Conservation (phyloP, 2,797 vertebrate genomes). For the Channa striata region DNA sequence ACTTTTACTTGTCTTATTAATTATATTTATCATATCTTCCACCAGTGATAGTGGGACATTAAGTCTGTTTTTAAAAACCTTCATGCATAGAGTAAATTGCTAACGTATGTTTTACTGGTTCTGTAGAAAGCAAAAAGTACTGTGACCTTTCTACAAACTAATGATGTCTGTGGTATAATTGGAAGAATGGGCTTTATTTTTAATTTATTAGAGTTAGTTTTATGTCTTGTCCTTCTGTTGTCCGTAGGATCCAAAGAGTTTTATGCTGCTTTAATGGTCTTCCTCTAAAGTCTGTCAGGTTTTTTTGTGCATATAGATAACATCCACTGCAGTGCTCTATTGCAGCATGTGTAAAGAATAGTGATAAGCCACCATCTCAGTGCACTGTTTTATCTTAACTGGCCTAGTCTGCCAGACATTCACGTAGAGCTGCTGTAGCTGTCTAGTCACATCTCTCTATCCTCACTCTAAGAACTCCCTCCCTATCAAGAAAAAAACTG, state of each 20-base stretch:
- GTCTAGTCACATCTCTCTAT: slow-evolving; percentile 71
- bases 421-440: slow-evolving; percentile 73
- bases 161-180: background rate
- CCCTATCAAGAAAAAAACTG: slow-evolving; percentile 27
- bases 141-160: background rate
- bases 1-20: background rate
- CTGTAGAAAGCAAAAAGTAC: background rate
- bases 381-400: slow-evolving; percentile 72
- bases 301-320: slow-evolving; percentile 57
- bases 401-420: slow-evolving; percentile 74
- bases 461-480: slow-evolving; percentile 50
- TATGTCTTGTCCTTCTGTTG: slow-evolving; percentile 2
- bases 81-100: background rate
- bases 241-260: slow-evolving; percentile 18
- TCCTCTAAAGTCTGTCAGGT: slow-evolving; percentile 31
- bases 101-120: background rate
- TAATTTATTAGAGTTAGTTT: slow-evolving; percentile 16
- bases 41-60: background rate
- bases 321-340: slow-evolving; percentile 72
- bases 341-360: slow-evolving; percentile 77
- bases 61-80: slow-evolving; percentile 14
- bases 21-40: background rate
- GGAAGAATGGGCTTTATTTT: slow-evolving; percentile 8
- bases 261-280: slow-evolving; percentile 24
- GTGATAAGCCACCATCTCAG: slow-evolving; percentile 73